Conservation (phyloP, 2,113 vertebrate genomes). For the Saccopteryx leptura region DNA sequence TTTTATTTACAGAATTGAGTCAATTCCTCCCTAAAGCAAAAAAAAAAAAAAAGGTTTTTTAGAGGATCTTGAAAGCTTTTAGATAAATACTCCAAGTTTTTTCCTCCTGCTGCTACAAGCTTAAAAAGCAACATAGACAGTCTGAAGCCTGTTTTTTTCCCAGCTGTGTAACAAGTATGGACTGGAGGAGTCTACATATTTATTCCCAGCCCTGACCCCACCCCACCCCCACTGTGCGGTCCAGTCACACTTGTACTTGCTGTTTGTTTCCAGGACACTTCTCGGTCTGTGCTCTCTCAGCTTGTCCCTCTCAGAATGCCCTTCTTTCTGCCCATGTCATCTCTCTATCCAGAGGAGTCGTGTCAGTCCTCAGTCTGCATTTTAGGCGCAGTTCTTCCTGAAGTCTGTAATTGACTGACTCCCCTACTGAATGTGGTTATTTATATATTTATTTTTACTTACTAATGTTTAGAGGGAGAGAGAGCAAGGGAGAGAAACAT, state of each 20-base stretch:
- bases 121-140: conserved; percentile 43
- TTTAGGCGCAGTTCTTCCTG: background rate
- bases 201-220: background rate
- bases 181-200: conserved; percentile 58
- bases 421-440: background rate
- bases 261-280: background rate
- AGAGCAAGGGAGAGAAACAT: too few species aligned
- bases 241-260: background rate
- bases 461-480: too few species aligned
- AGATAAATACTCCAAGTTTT: conserved; percentile 48
- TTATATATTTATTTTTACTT: background rate
- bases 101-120: background rate
- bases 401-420: background rate
- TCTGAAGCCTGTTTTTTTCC: conserved; percentile 10
- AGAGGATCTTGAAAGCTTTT: conserved; percentile 58
- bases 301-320: background rate
- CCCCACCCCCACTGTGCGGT: background rate
- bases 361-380: background rate
- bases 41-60: background rate
- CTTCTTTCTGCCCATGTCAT: background rate
- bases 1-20: conserved; percentile 67
- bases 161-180: conserved; percentile 38
- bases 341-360: background rate
- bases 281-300: background rate
- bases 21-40: conserved; percentile 36